Evolutionary conservation across 1,140 invertebrate species (phyloP).

Genomic region (Chironomus tepperi): DNA sequence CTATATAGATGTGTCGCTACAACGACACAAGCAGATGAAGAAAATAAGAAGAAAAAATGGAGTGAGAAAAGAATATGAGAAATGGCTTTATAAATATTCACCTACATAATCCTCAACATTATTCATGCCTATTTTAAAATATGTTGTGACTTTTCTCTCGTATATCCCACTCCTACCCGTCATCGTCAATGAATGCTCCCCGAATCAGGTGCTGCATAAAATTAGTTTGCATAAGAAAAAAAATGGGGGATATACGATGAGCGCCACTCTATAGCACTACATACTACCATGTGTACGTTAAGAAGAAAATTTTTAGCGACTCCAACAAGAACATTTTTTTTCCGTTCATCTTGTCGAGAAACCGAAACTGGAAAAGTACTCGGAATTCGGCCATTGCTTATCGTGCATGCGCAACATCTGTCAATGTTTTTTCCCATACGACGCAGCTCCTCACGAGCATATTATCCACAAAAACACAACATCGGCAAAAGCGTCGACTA

Average conservation of each 20-base stretch:
- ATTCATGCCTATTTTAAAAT: neutral
- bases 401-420: too few species aligned
- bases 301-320: too few species aligned
- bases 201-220: neutral
- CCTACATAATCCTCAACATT: neutral
- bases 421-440: too few species aligned
- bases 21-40: neutral
- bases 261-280: too few species aligned
- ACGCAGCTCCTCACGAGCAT: neutral
- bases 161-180: neutral
- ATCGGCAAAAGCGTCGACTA: too few species aligned
- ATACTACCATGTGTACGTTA: too few species aligned
- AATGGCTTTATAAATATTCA: slow-evolving; percentile 9
- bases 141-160: neutral
- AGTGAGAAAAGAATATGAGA: neutral
- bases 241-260: too few species aligned
- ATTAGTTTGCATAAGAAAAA: neutral
- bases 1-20: neutral
- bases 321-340: too few species aligned
- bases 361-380: too few species aligned
- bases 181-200: neutral
- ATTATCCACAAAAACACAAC: neutral
- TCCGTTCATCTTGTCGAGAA: too few species aligned
- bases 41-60: neutral
- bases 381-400: too few species aligned